Base-by-base conservation (phyloP, 2,888 invertebrate genomes). In the Amphimallon solstitiale region DNA sequence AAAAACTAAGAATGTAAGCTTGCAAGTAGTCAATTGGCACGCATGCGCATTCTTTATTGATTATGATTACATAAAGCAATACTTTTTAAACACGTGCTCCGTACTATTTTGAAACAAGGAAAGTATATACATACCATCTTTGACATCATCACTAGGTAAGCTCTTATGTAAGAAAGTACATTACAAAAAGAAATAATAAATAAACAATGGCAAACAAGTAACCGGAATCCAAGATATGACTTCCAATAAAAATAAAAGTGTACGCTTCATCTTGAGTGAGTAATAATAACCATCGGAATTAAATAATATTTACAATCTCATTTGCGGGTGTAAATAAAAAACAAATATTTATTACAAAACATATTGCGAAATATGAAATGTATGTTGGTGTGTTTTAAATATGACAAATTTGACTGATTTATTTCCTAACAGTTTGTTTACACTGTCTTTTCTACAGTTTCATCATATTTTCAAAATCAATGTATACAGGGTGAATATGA, bases 31-130 rank as follows among this genome's bases (percentile, higher is more conserved):
- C 38, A 48, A 48, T 37, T 49, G 51, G 38, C 38, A 62, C 62
- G 62, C 62, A 62, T 62, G 62, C 62, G 62, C 49, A 48, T 40
- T 62, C 37, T 62, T 49, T 62, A 62, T 62, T 62, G 62, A 62
- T 62, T 62, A 62, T 62, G 51, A 62, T 62, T 62, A 62, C 49
- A 51, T 51, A 62, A 40, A 62, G 49, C 38, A 62, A 62, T 51
- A 51, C 23, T 40, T 37, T 62, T 49, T 14, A 48, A 62, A 23
- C 62, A 62, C 49, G 62, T 62, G 62, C 49, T 51, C 21, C 23
- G 15, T 14, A 37, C 17, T 43, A 43, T 56, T 56, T 14, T 15
- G 15, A 23, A 43, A 21, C 38, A 43, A 23, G 43, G 40, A 40
- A 23, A 38, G 38, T 54, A n/a, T n/a, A 37, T 37, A 37, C 12